phyloP scores from a whole-genome alignment of 2,797 vertebrate genomes.

The Tarsius wallacei region DNA sequence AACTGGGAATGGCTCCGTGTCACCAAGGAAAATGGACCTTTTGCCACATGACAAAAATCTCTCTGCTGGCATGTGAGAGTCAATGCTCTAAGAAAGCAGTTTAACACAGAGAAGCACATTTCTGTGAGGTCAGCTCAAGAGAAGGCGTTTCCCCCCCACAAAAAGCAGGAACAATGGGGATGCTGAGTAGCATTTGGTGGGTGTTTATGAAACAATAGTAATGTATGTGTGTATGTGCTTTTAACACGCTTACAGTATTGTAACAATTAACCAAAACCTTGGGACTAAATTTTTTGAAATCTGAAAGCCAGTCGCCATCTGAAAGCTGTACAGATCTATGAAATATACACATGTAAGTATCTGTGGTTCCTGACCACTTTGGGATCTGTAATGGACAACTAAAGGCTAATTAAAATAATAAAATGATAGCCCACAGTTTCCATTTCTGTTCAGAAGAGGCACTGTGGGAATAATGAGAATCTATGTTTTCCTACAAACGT shows the following conservation, averaged over 20 bases:
- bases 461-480: constrained; percentile 21
- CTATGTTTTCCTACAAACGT: not conserved
- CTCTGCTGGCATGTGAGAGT: fast-evolving
- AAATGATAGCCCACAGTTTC: not conserved
- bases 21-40: not conserved
- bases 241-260: not conserved
- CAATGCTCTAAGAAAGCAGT: not conserved
- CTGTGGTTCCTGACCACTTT: constrained; percentile 14
- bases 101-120: not conserved
- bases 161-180: not conserved
- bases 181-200: not conserved
- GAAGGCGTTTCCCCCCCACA: not conserved
- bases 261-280: not conserved
- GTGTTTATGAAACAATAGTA: not conserved
- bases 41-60: not conserved
- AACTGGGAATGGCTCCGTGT: not conserved
- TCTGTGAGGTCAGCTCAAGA: not conserved
- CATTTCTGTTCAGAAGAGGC: constrained; percentile 42
- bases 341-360: not conserved
- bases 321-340: not conserved
- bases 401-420: constrained; percentile 51
- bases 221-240: not conserved
- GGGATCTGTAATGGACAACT: not conserved
- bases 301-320: not conserved
- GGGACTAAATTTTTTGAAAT: constrained; percentile 12